Evolutionary conservation across 1,140 invertebrate species (phyloP).

Genomic region (Neodiprion virginianus): DNA sequence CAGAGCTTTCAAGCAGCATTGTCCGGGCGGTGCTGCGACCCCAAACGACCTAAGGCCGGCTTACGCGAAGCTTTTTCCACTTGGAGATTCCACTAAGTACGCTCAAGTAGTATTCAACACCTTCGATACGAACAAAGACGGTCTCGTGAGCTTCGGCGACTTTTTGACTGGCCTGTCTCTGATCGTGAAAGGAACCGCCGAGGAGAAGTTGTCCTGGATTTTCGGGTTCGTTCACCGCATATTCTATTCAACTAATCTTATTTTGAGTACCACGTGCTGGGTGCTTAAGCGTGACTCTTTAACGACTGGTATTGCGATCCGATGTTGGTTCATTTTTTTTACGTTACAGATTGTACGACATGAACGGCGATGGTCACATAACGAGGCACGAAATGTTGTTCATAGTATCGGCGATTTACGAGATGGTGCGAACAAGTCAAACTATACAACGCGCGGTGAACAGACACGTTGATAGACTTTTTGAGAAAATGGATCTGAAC

Average conservation of each 20-base stretch:
- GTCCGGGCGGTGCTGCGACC: constrained; percentile 42
- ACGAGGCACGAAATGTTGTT: constrained; percentile 48
- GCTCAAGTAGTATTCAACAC: constrained; percentile 49
- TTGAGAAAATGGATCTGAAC: constrained; percentile 50
- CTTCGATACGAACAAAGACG: constrained; percentile 47
- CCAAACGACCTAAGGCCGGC: constrained; percentile 43
- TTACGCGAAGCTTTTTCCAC: constrained; percentile 51
- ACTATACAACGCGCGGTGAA: constrained; percentile 36
- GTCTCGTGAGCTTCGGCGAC: constrained; percentile 49
- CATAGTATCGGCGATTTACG: constrained; percentile 49
- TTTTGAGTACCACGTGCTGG: too few species aligned
- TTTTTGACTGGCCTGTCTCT: constrained; percentile 38
- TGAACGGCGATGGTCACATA: constrained; percentile 51
- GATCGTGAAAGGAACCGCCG: constrained; percentile 44
- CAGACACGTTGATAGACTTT: constrained; percentile 49
- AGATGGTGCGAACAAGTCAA: constrained; percentile 43
- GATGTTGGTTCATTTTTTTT: constrained; percentile 9
- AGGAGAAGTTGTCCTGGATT: constrained; percentile 53
- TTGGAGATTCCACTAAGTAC: constrained; percentile 49
- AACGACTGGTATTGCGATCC: neutral
- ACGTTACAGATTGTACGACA: constrained; percentile 46
- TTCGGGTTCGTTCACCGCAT: constrained; percentile 38
- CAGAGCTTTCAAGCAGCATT: constrained; percentile 50
- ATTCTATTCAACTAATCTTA: too few species aligned
- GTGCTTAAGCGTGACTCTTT: too few species aligned